These are phyloP conservation scores for Clamator glandarius DNA, from an alignment of 2,797 vertebrate species.

Conservation along the genomic window DNA sequence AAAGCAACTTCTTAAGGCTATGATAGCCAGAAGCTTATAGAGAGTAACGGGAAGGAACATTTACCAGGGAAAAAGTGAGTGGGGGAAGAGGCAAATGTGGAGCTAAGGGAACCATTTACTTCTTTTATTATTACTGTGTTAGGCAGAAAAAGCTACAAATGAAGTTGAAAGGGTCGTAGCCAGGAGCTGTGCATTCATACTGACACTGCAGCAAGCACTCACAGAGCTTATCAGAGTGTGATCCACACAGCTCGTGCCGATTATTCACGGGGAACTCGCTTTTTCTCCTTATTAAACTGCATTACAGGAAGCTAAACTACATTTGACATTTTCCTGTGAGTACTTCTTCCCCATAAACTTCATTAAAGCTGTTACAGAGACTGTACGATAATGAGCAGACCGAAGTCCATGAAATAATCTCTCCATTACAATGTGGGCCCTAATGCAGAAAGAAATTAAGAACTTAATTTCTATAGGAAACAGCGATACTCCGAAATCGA, in stretches of 20 bases:
- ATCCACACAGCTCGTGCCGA: not conserved
- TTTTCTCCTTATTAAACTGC: conserved; percentile 6
- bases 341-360: not conserved
- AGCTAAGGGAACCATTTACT: not conserved
- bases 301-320: conserved; percentile 13
- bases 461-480: conserved; percentile 27
- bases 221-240: not conserved
- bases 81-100: not conserved
- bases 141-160: not conserved
- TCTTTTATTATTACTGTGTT: not conserved
- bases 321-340: conserved; percentile 2
- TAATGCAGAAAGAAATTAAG: conserved; percentile 12
- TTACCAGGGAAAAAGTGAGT: not conserved
- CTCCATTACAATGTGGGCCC: not conserved
- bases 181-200: not conserved
- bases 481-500: not conserved
- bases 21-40: not conserved
- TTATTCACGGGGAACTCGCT: not conserved
- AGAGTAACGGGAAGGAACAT: not conserved
- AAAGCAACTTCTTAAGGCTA: not conserved
- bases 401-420: not conserved
- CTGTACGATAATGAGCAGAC: not conserved
- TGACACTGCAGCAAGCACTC: not conserved
- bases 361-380: not conserved
- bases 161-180: not conserved